phyloP scores from a whole-genome alignment of 2,113 vertebrate species.

The Cariama cristata region DNA sequence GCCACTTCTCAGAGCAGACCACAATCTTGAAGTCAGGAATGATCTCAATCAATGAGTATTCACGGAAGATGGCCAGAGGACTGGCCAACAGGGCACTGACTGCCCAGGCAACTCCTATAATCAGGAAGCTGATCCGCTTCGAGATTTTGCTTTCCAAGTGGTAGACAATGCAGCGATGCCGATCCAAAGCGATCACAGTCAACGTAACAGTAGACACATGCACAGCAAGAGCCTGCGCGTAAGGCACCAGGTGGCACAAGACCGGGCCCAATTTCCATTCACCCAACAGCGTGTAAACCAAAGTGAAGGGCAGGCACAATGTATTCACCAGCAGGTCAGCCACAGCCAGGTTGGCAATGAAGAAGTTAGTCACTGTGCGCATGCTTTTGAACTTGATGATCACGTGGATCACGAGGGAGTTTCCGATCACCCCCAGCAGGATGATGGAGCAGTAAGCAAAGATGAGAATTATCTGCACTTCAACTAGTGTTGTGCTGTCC shows the following conservation, averaged over 20 bases:
- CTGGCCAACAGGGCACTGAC: slow-evolving; percentile 89
- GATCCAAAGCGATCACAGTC: slow-evolving; percentile 93
- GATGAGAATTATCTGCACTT: slow-evolving; percentile 89
- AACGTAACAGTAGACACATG: slow-evolving; percentile 93
- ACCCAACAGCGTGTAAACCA: slow-evolving; percentile 87
- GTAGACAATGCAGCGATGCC: slow-evolving; percentile 90
- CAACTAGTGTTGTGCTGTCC: slow-evolving; percentile 89
- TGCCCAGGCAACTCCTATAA: slow-evolving; percentile 89
- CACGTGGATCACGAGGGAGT: slow-evolving; percentile 92
- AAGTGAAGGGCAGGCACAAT: slow-evolving; percentile 90
- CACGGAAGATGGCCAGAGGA: slow-evolving; percentile 93
- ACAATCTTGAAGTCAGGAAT: slow-evolving; percentile 83
- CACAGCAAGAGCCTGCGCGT: slow-evolving; percentile 90
- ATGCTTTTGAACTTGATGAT: slow-evolving; percentile 92
- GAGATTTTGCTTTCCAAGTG: slow-evolving; percentile 93
- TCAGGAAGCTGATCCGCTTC: slow-evolving; percentile 85
- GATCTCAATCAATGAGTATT: slow-evolving; percentile 86
- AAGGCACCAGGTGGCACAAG: slow-evolving; percentile 91
- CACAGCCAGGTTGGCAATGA: slow-evolving; percentile 92
- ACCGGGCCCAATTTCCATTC: slow-evolving; percentile 92
- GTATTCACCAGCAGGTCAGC: slow-evolving; percentile 92
- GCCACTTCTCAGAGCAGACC: slow-evolving; percentile 91
- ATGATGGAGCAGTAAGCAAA: slow-evolving; percentile 93
- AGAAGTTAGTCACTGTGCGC: slow-evolving; percentile 93
- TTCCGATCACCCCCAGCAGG: slow-evolving; percentile 89